Evolutionary conservation across 2,888 invertebrate genomes (phyloP).

Genomic region (Diploptera punctata): DNA sequence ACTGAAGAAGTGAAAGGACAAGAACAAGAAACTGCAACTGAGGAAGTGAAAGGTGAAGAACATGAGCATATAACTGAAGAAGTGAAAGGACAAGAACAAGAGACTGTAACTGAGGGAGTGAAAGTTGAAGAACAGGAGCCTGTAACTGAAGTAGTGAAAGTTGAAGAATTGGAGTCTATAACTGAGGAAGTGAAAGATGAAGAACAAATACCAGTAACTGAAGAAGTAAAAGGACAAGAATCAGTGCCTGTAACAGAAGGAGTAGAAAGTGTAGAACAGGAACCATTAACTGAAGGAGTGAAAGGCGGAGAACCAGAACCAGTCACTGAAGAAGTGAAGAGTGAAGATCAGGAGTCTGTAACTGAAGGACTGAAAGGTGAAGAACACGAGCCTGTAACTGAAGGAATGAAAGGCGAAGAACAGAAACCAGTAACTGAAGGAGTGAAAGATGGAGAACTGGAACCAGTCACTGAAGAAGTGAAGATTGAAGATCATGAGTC

Average conservation of each 20-base stretch:
- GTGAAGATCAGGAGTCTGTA: conserved; percentile 5
- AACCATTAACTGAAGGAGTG: conserved; percentile 28
- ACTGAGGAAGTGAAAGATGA: conserved; percentile 28
- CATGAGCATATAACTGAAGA: conserved; percentile 33
- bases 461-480: background rate
- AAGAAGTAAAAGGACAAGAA: conserved; percentile 29
- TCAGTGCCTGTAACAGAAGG: conserved; percentile 11
- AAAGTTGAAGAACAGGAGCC: background rate
- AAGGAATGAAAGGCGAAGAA: conserved; percentile 24
- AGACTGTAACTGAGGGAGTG: conserved; percentile 34
- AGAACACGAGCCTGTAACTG: conserved; percentile 17
- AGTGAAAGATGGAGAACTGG: conserved; percentile 37
- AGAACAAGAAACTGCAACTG: conserved; percentile 4
- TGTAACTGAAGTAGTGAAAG: background rate
- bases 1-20: background rate
- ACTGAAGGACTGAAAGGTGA: conserved; percentile 1
- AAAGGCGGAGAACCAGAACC: conserved; percentile 1
- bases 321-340: conserved; percentile 24
- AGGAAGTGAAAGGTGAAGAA: conserved; percentile 17
- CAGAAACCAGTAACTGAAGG: conserved; percentile 34
- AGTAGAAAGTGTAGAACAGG: conserved; percentile 20
- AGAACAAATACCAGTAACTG: conserved; percentile 6
- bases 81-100: conserved; percentile 32
- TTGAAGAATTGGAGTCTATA: conserved; percentile 3
- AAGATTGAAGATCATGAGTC: background rate